A percentile compares a stretch with the other conserved stretches of the same genome.
phyloP scores from a whole-genome alignment of 1,140 invertebrate species.

The Eufriesea mexicana region DNA sequence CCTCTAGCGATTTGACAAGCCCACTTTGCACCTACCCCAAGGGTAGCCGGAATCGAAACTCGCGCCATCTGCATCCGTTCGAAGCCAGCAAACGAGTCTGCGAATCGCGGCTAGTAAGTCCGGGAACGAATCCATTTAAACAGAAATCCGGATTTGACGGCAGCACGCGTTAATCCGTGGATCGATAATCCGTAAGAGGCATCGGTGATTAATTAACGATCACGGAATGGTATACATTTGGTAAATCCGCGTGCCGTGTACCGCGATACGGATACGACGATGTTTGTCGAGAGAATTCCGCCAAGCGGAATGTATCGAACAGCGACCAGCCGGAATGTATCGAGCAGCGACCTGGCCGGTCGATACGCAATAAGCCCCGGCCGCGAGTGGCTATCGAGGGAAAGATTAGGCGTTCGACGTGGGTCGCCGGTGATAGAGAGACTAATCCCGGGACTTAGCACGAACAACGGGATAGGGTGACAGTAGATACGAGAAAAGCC shows the following conservation, averaged over 20 bases:
- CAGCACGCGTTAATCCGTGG: not conserved
- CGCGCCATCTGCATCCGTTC: too few relatives aligned
- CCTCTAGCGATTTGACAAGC: too few relatives aligned
- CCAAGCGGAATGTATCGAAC: slow-evolving; percentile 13
- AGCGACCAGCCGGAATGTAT: slow-evolving; percentile 38
- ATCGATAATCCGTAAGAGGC: slow-evolving; percentile 23
- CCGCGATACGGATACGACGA: slow-evolving; percentile 32
- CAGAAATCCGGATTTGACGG: not conserved
- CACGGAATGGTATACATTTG: slow-evolving; percentile 49
- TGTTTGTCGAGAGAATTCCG: slow-evolving; percentile 59
- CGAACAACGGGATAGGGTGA: slow-evolving; percentile 73
- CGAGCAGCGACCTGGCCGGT: slow-evolving; percentile 8
- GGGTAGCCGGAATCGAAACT: too few relatives aligned
- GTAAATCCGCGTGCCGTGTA: slow-evolving; percentile 13
- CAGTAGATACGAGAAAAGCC: slow-evolving; percentile 79
- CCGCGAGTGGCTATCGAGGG: slow-evolving; percentile 59
- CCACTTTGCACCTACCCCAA: too few relatives aligned
- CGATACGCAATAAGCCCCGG: slow-evolving; percentile 50
- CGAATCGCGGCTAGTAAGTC: not conserved
- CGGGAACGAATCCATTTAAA: not conserved
- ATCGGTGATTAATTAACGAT: slow-evolving; percentile 47
- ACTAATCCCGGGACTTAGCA: slow-evolving; percentile 78
- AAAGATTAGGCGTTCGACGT: slow-evolving; percentile 77
- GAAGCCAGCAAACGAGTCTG: too few relatives aligned
- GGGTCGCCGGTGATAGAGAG: slow-evolving; percentile 77